These are phyloP conservation scores for Diphyllodes magnificus DNA, from an alignment of 2,113 vertebrate species.

Conservation along the genomic window DNA sequence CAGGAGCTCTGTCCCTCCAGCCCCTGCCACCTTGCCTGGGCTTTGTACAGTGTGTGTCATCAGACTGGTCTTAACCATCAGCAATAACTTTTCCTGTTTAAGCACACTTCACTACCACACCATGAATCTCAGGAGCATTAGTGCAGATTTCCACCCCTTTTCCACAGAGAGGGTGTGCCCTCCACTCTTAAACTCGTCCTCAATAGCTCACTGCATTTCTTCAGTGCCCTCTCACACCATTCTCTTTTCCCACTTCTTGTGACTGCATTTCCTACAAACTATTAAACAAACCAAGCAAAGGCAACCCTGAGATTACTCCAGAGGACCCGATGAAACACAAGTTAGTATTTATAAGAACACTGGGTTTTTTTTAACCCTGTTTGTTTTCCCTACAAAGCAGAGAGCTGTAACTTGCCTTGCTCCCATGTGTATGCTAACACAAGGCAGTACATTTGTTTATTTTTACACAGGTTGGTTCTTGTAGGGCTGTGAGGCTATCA, in stretches of 20 bases:
- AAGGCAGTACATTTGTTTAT: conserved; percentile 6
- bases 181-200: background rate
- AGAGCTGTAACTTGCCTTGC: background rate
- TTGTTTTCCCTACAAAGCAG: conserved; percentile 2
- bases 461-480: background rate
- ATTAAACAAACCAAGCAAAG: background rate
- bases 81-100: background rate
- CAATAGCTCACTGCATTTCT: background rate
- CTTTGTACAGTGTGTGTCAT: background rate
- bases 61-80: background rate
- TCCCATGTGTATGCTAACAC: background rate
- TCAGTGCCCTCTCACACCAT: background rate
- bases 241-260: background rate
- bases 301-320: background rate
- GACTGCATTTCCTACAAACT: background rate
- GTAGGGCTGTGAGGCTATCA: conserved; percentile 1
- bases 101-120: background rate
- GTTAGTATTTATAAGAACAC: background rate
- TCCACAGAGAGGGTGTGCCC: background rate
- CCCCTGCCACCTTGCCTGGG: background rate
- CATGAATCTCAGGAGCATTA: background rate
- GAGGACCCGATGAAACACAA: background rate
- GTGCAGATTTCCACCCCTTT: background rate
- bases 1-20: background rate
- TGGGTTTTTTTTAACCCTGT: background rate